Conservation (phyloP, 2,797 vertebrate species). For the Gastrophryne carolinensis region DNA sequence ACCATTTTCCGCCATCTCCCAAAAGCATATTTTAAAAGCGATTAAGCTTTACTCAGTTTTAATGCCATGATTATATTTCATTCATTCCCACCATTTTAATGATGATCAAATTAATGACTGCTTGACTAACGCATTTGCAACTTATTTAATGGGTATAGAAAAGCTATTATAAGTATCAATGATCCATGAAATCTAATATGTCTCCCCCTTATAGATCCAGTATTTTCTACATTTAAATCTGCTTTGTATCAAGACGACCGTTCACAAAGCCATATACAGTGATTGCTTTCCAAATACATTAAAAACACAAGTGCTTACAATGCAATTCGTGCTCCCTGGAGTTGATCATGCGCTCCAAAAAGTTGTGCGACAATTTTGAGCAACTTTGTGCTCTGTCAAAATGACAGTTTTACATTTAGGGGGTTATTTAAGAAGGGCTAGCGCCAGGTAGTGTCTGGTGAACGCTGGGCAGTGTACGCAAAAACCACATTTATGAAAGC, state of each 20-base stretch:
- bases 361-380: no score
- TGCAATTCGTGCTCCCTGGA: no score
- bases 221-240: constrained; percentile 11
- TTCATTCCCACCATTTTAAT: constrained; percentile 47
- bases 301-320: neutral
- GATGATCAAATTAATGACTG: constrained; percentile 47
- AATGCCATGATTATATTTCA: constrained; percentile 43
- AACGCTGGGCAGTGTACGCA: no score
- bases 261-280: neutral
- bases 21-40: constrained; percentile 43
- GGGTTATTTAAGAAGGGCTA: no score
- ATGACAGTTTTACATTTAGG: no score
- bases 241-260: neutral
- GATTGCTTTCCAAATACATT: neutral
- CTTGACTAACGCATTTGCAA: constrained; percentile 31
- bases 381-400: no score
- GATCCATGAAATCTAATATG: constrained; percentile 37
- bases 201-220: constrained; percentile 15
- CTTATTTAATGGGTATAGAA: constrained; percentile 44
- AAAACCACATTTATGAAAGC: no score
- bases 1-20: constrained; percentile 18
- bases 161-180: constrained; percentile 46
- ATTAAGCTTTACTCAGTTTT: constrained; percentile 39
- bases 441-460: no score
- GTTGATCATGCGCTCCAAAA: no score